These are phyloP conservation scores for Melanotus villosus DNA, from an alignment of 2,888 invertebrate genomes.

Conservation along the genomic window DNA sequence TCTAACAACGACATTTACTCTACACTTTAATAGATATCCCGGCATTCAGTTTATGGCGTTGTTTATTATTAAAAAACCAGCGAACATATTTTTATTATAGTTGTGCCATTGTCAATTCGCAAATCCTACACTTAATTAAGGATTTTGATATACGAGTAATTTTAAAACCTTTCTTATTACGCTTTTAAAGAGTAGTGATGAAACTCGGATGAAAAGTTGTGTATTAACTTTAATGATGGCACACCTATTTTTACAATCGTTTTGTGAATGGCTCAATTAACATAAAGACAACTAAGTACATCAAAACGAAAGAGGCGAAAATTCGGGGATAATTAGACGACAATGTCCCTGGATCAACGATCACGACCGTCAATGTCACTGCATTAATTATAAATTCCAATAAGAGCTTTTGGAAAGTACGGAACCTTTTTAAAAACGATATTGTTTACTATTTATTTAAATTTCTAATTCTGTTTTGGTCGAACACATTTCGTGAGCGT, in stretches of 20 bases:
- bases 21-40: too few relatives aligned
- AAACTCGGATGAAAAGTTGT: not conserved
- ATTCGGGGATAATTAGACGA: conserved; percentile 1
- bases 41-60: too few relatives aligned
- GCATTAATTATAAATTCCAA: conserved; percentile 7
- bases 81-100: too few relatives aligned
- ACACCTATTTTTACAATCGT: conserved; percentile 9
- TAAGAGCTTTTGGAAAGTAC: conserved; percentile 13
- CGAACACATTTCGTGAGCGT: not conserved
- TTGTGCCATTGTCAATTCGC: too few relatives aligned
- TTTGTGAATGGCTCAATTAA: conserved; percentile 13
- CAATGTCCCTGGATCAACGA: not conserved
- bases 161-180: not conserved
- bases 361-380: not conserved
- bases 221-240: conserved; percentile 8
- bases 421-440: not conserved
- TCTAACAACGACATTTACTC: too few relatives aligned
- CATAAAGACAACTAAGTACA: not conserved
- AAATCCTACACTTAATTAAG: too few relatives aligned
- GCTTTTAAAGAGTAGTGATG: not conserved
- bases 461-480: conserved; percentile 10
- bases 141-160: not conserved
- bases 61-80: too few relatives aligned
- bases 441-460: conserved; percentile 15
- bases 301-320: not conserved